Percentiles rank a stretch among this genome's conserved stretches.
Evolutionary conservation across 1,140 invertebrate species (phyloP).

Genomic region (Leucophenga varia): DNA sequence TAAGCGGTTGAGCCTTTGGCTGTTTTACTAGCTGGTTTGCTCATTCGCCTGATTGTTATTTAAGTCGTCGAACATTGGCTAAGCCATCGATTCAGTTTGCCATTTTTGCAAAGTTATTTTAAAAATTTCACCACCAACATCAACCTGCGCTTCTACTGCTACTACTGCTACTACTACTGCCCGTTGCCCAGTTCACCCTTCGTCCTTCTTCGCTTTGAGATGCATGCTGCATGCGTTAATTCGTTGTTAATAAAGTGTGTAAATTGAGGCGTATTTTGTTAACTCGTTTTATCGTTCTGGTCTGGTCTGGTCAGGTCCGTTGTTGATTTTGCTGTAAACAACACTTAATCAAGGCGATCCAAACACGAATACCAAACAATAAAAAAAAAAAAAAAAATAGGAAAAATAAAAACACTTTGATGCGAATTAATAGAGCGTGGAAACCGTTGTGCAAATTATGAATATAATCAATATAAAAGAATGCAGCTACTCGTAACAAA

Average conservation of each 20-base stretch:
- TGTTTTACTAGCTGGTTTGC: neutral
- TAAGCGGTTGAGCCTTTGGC: too few species aligned
- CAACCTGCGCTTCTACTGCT: neutral
- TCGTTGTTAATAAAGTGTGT: conserved; percentile 55
- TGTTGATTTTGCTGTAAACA: too few species aligned
- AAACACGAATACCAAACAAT: conserved; percentile 16
- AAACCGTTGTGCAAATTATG: conserved; percentile 55
- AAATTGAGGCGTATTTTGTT: conserved; percentile 46
- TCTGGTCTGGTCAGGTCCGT: too few species aligned
- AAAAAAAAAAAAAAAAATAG: neutral
- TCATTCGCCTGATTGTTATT: conserved; percentile 8
- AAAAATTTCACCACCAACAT: conserved; percentile 9
- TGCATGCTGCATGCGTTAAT: conserved; percentile 45
- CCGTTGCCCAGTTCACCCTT: conserved; percentile 9
- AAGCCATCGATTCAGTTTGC: neutral
- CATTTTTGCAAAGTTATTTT: conserved; percentile 13
- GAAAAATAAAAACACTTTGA: neutral
- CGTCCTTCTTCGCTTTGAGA: too few species aligned
- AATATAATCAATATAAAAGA: conserved; percentile 55
- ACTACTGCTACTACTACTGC: conserved; percentile 11
- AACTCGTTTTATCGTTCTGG: conserved; percentile 4
- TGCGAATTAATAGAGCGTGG: conserved; percentile 52
- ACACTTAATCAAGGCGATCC: conserved; percentile 11
- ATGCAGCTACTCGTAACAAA: too few species aligned
- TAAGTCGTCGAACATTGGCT: conserved; percentile 24